Evolutionary conservation across 2,888 invertebrate genomes (phyloP), one percentile per base, ranked within the genome.

Genomic region (Hecatera dysodea): DNA sequence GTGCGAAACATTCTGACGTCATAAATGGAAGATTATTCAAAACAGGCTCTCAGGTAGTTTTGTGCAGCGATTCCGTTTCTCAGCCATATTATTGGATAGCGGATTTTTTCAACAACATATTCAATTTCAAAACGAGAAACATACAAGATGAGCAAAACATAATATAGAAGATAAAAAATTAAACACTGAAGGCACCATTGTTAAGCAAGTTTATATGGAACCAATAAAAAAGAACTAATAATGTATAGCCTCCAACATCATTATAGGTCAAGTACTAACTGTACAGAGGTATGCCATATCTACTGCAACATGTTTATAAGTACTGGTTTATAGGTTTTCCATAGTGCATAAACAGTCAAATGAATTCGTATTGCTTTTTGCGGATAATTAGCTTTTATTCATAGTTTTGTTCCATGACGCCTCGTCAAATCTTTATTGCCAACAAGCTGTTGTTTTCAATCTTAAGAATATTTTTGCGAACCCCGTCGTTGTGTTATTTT

Each of bases 371-470:
- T 78, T 67, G 53, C 22, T 33, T 44, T 66, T 67, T 42, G 36
- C 56, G 53, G 44, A 19, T 57, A 70, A 75, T 75, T 78, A 75
- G 64, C 46, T 53, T 79, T 70, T 67, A 75, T 61, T 61, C 22
- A 70, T 44, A 70, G 17, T 50, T 64, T 50, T 44, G 63, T 67
- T 39, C 15, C 56, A 65, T 50, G 57, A 33, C 33, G 62, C 46
- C 33, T 75, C 60, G 29, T 75, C 64, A 64, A 63, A 19, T 55
- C 1, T 67, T 64, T 67, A 64, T 52, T 46, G 61, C 39, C 15
- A 42, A 42, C 7, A 39, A 6, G 1, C 44, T 7, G 15, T 27
- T 42, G 22, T 39, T 42, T 48, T 42, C 5, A 29, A 52, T 75
- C 9, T 22, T 27, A 33, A 29, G 2, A 50, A 27, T 50, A 17